These are phyloP conservation scores for Origma solitaria DNA, from an alignment of 2,113 vertebrate species.

Conservation along the genomic window DNA sequence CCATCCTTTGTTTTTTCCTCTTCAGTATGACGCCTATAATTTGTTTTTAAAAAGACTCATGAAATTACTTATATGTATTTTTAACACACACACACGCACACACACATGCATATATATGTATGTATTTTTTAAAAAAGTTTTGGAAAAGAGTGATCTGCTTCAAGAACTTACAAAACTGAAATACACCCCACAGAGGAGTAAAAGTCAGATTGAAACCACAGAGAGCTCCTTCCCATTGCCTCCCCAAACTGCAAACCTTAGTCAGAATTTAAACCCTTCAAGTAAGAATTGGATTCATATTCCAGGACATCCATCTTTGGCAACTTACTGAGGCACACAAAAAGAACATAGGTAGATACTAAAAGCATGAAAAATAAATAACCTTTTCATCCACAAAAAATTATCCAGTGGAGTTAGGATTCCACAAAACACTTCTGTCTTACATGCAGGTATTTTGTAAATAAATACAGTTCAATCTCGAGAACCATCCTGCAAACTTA, in stretches of 20 bases:
- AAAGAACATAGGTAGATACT: neutral
- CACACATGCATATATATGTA: neutral
- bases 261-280: neutral
- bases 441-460: neutral
- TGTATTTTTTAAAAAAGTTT: neutral
- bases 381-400: neutral
- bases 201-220: neutral
- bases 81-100: neutral
- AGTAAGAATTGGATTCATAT: neutral
- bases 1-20: neutral
- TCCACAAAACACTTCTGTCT: neutral
- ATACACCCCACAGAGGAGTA: neutral
- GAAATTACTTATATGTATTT: neutral
- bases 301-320: neutral
- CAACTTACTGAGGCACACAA: neutral
- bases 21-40: neutral
- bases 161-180: neutral
- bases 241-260: neutral
- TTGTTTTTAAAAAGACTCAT: neutral
- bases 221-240: neutral
- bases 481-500: neutral
- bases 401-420: neutral
- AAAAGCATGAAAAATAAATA: neutral
- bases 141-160: neutral
- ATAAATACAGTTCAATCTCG: neutral